Conservation (phyloP, 2,888 invertebrate genomes). For the Sinohyriopsis cumingii region DNA sequence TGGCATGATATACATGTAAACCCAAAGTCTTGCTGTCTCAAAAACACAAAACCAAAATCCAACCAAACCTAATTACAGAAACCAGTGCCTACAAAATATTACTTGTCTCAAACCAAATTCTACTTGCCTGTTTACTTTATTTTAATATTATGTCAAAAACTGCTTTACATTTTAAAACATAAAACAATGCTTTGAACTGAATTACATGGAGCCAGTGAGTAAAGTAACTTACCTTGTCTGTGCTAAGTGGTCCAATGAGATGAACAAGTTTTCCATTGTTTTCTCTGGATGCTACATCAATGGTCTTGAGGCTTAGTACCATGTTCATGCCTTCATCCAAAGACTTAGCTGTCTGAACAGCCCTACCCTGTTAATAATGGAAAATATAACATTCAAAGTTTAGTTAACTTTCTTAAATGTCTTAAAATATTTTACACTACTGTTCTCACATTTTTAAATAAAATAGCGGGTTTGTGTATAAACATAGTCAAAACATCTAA, state of each 20-base stretch:
- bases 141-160: too few species aligned
- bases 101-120: too few species aligned
- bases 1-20: too few species aligned
- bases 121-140: too few species aligned
- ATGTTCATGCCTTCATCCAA: constrained; percentile 84
- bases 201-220: neutral
- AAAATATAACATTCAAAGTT: constrained; percentile 53
- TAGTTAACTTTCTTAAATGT: neutral
- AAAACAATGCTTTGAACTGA: too few species aligned
- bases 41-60: too few species aligned
- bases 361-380: constrained; percentile 77
- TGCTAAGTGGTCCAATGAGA: constrained; percentile 81
- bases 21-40: too few species aligned
- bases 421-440: neutral
- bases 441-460: neutral
- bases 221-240: constrained; percentile 81
- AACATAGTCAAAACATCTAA: neutral
- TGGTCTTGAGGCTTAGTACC: constrained; percentile 74
- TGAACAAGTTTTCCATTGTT: constrained; percentile 86
- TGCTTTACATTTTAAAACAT: too few species aligned
- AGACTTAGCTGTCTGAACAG: constrained; percentile 85
- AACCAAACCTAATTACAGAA: too few species aligned
- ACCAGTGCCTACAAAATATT: too few species aligned
- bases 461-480: neutral
- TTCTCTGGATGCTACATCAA: constrained; percentile 74